These are phyloP conservation scores for human DNA, from an alignment of 2,113 vertebrate species.

Conservation along the genomic window GRCh38 chr9:22747501-22748000, in stretches of 20 bases:
- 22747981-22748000: constrained; percentile 91
- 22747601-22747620: neutral
- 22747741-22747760: no score
- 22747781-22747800: constrained; percentile 93
- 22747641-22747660: neutral
- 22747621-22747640: neutral
- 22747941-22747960: constrained; percentile 97
- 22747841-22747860: constrained; percentile 98
- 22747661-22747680: neutral
- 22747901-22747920: constrained; percentile 96
- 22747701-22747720: no score
- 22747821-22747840: constrained; percentile 99
- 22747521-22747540: neutral
- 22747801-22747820: constrained; percentile 97
- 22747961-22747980: constrained; percentile 96
- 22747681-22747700: neutral
- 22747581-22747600: neutral
- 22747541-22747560: neutral
- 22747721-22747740: no score
- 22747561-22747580: neutral
- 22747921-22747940: constrained; percentile 95
- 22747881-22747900: constrained; percentile 95
- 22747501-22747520: constrained; percentile 67
- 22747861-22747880: constrained; percentile 96
- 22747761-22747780: constrained; percentile 79